phyloP scores from a whole-genome alignment of 2,888 invertebrate species.

The Drosophila lacicola region DNA sequence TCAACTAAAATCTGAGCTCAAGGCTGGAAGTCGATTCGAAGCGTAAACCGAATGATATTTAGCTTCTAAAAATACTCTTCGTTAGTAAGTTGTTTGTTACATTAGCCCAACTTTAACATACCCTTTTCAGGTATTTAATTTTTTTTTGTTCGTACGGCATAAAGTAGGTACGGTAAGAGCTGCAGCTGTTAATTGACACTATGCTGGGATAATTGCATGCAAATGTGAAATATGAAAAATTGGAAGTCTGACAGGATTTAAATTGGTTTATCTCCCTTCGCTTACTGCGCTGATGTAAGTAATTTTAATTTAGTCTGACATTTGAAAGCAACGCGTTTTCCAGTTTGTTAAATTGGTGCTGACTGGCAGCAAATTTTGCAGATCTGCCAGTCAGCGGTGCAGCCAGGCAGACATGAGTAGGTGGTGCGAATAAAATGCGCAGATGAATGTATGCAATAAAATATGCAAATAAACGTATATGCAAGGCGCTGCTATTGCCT shows the following conservation, averaged over 20 bases:
- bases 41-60: not conserved
- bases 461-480: not conserved
- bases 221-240: not conserved
- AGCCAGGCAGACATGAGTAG: not conserved
- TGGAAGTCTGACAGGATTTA: slow-evolving; percentile 1
- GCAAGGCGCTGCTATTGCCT: not conserved
- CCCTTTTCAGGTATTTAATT: not conserved
- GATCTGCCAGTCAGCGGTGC: not conserved
- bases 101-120: not conserved
- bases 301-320: slow-evolving; percentile 8
- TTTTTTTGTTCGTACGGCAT: not conserved
- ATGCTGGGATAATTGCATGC: not conserved
- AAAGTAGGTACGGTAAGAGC: not conserved
- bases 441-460: not conserved
- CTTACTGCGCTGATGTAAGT: not conserved
- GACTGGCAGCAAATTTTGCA: not conserved
- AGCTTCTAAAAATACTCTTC: not conserved
- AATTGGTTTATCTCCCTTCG: slow-evolving; percentile 5
- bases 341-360: slow-evolving; percentile 8
- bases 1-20: no score
- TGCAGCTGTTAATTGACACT: not conserved
- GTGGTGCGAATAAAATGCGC: slow-evolving; percentile 1
- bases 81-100: not conserved
- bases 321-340: slow-evolving; percentile 9
- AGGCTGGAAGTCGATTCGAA: no score